Percentiles rank a stretch among this genome's conserved stretches.
Evolutionary conservation across 2,113 vertebrate genomes (phyloP).

Genomic region (Damaliscus lunatus): DNA sequence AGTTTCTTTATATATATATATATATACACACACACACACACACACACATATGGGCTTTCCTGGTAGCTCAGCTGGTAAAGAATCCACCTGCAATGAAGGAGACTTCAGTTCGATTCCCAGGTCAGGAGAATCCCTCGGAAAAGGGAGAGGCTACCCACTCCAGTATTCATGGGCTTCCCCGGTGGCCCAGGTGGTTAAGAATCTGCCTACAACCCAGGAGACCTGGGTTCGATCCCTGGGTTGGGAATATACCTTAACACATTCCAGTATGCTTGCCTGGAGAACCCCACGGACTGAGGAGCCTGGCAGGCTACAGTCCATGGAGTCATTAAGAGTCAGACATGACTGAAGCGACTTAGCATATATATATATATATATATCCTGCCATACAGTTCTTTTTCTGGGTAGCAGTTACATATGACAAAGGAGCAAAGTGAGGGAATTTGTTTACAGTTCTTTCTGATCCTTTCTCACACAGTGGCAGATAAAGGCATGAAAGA

Average conservation of each 20-base stretch:
- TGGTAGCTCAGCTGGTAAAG: neutral
- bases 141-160: neutral
- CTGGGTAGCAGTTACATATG: neutral
- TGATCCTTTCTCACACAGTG: neutral
- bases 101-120: neutral
- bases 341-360: neutral
- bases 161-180: neutral
- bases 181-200: neutral
- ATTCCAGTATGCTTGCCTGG: neutral
- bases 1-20: neutral
- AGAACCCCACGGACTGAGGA: neutral
- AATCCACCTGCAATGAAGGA: neutral
- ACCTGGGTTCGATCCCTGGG: neutral
- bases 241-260: neutral
- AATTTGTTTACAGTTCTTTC: neutral
- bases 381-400: neutral
- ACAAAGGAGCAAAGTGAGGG: neutral
- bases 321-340: neutral
- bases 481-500: neutral
- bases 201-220: neutral
- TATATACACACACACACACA: no score
- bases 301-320: neutral
- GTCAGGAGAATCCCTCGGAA: neutral
- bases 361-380: neutral
- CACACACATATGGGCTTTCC: no score